A percentile compares a stretch with the other conserved stretches of the same genome.
Conservation (phyloP, 2,888 invertebrate genomes). For the Tortricodes alternella region DNA sequence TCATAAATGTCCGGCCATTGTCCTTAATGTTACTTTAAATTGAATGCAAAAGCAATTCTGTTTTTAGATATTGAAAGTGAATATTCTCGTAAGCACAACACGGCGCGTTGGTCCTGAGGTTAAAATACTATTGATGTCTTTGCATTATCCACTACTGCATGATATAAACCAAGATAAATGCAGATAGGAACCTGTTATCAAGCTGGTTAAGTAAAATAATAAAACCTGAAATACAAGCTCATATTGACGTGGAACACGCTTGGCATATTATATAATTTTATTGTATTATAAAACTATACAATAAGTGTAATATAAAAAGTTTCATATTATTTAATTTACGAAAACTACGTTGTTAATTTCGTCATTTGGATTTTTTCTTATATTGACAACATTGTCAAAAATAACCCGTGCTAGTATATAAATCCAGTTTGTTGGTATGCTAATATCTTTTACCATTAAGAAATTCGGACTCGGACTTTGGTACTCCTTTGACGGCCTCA, state of each 20-base stretch:
- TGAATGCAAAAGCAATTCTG: slow-evolving; percentile 3
- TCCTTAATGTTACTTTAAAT: slow-evolving; percentile 4
- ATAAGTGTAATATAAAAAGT: slow-evolving; percentile 8
- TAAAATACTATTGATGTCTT: slow-evolving; percentile 21
- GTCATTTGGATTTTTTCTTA: background rate
- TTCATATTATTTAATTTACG: slow-evolving; percentile 2
- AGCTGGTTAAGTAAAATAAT: slow-evolving; percentile 16
- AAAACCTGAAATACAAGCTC: slow-evolving; percentile 14
- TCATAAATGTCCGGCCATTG: slow-evolving; percentile 15
- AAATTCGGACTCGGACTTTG: no score
- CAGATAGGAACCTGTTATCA: slow-evolving; percentile 20
- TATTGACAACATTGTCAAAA: background rate
- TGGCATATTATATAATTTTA: no score
- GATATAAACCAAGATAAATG: slow-evolving; percentile 1
- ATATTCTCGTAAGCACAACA: background rate
- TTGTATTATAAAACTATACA: background rate
- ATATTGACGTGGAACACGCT: background rate
- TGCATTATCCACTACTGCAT: slow-evolving; percentile 13
- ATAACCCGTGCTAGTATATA: no score
- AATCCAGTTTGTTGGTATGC: no score
- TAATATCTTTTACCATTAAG: no score
- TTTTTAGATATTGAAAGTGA: slow-evolving; percentile 17
- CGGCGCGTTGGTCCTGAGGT: slow-evolving; percentile 12
- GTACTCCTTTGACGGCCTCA: no score
- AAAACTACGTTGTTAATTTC: slow-evolving; percentile 10